Percentiles rank a stretch among this genome's conserved stretches.
Conservation (phyloP, 2,888 invertebrate genomes). For the Apodemia mormo region DNA sequence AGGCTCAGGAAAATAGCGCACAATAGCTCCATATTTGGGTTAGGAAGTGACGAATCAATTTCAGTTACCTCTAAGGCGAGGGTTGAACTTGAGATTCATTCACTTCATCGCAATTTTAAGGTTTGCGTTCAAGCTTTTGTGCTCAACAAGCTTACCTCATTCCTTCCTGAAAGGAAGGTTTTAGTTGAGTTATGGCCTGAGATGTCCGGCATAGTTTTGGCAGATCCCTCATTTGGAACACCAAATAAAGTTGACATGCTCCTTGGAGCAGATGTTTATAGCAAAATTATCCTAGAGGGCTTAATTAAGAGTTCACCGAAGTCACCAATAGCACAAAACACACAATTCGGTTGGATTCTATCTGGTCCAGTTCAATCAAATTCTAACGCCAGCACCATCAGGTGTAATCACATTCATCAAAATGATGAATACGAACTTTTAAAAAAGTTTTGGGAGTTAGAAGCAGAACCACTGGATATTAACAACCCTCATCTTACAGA, state of each 20-base stretch:
- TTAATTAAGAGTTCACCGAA: slow-evolving; percentile 33
- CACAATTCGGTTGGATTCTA: slow-evolving; percentile 40
- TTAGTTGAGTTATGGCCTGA: slow-evolving; percentile 21
- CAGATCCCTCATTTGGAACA: slow-evolving; percentile 32
- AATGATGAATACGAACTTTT: slow-evolving; percentile 26
- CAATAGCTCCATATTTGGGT: slow-evolving; percentile 27
- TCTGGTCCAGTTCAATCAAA: slow-evolving; percentile 28
- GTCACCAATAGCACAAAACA: slow-evolving; percentile 34
- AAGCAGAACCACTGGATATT: slow-evolving; percentile 22
- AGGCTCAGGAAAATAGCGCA: slow-evolving; percentile 28
- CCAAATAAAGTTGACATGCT: slow-evolving; percentile 38
- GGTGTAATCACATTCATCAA: slow-evolving; percentile 9
- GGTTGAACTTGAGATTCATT: slow-evolving; percentile 31
- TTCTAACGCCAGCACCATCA: not conserved
- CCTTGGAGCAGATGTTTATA: slow-evolving; percentile 41
- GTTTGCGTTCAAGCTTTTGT: slow-evolving; percentile 32
- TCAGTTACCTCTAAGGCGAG: slow-evolving; percentile 24
- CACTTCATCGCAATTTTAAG: slow-evolving; percentile 28
- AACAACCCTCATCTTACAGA: slow-evolving; percentile 24
- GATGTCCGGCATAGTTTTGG: slow-evolving; percentile 24
- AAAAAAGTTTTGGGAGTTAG: slow-evolving; percentile 33
- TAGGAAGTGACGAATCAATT: slow-evolving; percentile 23
- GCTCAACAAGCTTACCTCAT: slow-evolving; percentile 28
- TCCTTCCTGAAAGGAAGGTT: slow-evolving; percentile 28
- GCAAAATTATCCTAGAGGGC: slow-evolving; percentile 37